Conservation (phyloP, 2,888 invertebrate species). For the Augochlorella aurata region DNA sequence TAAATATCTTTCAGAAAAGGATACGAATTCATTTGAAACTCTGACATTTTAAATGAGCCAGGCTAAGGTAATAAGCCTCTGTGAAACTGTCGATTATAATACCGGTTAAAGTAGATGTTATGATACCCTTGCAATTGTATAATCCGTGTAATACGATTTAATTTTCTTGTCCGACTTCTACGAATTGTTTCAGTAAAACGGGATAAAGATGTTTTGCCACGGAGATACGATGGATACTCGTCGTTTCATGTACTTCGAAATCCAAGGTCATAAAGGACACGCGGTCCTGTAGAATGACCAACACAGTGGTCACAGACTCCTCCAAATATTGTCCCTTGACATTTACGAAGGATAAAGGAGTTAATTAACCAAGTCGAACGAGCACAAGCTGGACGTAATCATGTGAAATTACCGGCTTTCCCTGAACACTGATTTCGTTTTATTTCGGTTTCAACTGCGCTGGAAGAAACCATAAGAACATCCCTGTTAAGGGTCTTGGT, state of each 20-base stretch:
- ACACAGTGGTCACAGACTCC: constrained; percentile 35
- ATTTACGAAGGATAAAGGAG: constrained; percentile 55
- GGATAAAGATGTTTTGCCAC: neutral
- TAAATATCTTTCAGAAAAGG: too few relatives aligned
- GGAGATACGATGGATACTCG: constrained; percentile 9
- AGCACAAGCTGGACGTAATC: constrained; percentile 51
- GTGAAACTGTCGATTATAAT: too few relatives aligned
- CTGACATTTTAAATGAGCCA: too few relatives aligned
- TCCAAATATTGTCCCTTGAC: constrained; percentile 53
- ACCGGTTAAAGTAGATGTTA: too few relatives aligned
- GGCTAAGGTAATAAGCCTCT: too few relatives aligned
- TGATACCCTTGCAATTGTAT: too few relatives aligned
- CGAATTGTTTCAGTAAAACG: neutral
- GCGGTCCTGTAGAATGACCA: constrained; percentile 52
- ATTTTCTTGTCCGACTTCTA: neutral
- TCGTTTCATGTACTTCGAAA: constrained; percentile 41
- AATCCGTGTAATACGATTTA: neutral
- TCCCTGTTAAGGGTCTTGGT: constrained; percentile 22
- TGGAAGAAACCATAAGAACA: constrained; percentile 32
- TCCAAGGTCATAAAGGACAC: constrained; percentile 57
- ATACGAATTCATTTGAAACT: too few relatives aligned
- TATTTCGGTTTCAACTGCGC: constrained; percentile 22
- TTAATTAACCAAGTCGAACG: constrained; percentile 56
- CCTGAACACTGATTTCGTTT: constrained; percentile 38
- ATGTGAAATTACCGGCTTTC: constrained; percentile 49